Evolutionary conservation across 2,888 invertebrate species (phyloP), one percentile per base, ranked within the genome.

Genomic region (Brassicogethes aeneus): DNA sequence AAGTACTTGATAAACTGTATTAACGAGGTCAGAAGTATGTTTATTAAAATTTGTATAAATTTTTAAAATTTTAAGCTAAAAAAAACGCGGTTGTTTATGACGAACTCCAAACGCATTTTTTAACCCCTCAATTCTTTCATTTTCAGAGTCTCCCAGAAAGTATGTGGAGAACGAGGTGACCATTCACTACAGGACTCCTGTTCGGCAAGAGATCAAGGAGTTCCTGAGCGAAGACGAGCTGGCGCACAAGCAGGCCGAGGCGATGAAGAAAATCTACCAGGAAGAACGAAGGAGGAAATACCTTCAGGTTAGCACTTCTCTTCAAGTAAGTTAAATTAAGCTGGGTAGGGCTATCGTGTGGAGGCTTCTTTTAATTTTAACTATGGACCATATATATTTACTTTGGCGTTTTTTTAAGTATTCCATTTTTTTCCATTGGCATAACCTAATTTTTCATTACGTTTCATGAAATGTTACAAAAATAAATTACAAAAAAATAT

Each of bases 131-230:
- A n/a, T n/a, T n/a, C n/a, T n/a, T n/a, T n/a, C n/a, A n/a, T 33
- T 61, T 62, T 16, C 68, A 90, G 90, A 88, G 74, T 87, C 89
- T 58, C 87, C 88, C 38, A 80, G 87, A 64, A 85, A 85, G 56
- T 92, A 90, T 75, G 83, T 89, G 66, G 90, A 90, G 72, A 85
- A 88, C 66, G 90, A 92, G 70, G 92, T 93, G 61, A 93, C 91
- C 67, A 90, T 93, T 68, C 92, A 92, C 72, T 93, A 91, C 75
- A 79, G 86, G 64, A 86, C 85, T 50, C 92, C 93, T 44, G 82
- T 92, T 53, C 78, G 91, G 48, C 82, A 86, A 64, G 89, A 90
- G 65, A 84, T 88, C 52, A 84, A 93, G 71, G 88, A 86, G 53
- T 76, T 80, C 53, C 75, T 87, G 52, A 88, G 90, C 55, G 93